Evolutionary conservation across 2,888 invertebrate genomes (phyloP).

Genomic region (Octodonta nipae): DNA sequence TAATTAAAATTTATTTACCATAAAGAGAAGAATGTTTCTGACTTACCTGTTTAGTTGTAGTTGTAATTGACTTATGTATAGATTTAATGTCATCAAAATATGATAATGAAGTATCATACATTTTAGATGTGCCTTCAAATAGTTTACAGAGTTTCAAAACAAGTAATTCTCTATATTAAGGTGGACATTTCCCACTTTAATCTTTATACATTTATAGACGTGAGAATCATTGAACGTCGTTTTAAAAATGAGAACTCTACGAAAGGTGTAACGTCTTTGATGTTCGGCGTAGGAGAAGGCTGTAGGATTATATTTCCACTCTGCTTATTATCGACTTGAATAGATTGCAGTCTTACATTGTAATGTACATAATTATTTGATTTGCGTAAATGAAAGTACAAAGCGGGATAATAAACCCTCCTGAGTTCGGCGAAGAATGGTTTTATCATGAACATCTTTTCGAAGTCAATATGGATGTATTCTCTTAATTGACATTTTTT

Average conservation of each 20-base stretch:
- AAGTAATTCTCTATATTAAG: constrained; percentile 59
- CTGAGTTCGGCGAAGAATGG: constrained; percentile 70
- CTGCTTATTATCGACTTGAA: constrained; percentile 56
- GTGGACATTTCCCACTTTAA: constrained; percentile 52
- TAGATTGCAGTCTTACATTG: constrained; percentile 52
- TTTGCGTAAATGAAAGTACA: constrained; percentile 60
- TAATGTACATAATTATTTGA: constrained; percentile 54
- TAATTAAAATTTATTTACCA: too few species aligned
- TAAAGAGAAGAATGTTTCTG: too few species aligned
- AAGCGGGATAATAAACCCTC: constrained; percentile 57
- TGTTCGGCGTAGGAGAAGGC: constrained; percentile 38
- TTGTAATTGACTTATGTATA: constrained; percentile 45
- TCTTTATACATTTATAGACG: constrained; percentile 48
- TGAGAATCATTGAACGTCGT: constrained; percentile 38
- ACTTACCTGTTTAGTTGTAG: too few species aligned
- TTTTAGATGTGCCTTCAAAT: constrained; percentile 41
- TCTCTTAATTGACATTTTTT: constrained; percentile 64
- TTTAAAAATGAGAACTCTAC: constrained; percentile 45
- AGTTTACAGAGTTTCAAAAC: constrained; percentile 48
- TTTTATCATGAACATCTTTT: constrained; percentile 76
- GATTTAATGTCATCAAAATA: constrained; percentile 36
- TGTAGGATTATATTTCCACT: constrained; percentile 26
- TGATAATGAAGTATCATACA: constrained; percentile 44
- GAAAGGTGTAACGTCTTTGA: constrained; percentile 46
- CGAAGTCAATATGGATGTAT: constrained; percentile 65